A percentile compares a stretch with the other conserved stretches of the same genome.
These are phyloP conservation scores for Potamarius usumacintae DNA, from an alignment of 2,113 vertebrate species.

Conservation along the genomic window DNA sequence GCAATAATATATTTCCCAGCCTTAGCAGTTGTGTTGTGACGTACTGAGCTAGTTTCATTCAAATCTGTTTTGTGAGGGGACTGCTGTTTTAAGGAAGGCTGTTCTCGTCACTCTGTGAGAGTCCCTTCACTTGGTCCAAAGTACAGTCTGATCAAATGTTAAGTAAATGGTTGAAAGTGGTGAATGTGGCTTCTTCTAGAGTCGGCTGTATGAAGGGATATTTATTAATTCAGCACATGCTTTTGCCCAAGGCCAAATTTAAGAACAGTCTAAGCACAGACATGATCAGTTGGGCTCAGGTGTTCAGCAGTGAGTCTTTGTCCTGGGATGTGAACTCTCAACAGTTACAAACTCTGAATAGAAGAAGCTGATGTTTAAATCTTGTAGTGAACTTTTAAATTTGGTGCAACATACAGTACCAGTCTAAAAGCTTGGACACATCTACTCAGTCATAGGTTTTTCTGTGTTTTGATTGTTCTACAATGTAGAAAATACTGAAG, in stretches of 20 bases:
- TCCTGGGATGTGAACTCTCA: background rate
- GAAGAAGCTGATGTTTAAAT: background rate
- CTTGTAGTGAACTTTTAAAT: background rate
- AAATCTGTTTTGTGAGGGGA: background rate
- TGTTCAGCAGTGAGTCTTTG: background rate
- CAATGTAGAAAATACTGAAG: too few relatives aligned
- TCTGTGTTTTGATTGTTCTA: too few relatives aligned
- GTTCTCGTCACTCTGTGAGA: background rate
- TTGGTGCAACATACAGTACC: background rate
- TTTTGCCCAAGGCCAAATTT: background rate
- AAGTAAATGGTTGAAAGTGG: conserved; percentile 24
- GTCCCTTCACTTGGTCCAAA: conserved; percentile 22
- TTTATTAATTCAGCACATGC: background rate
- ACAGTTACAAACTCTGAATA: background rate
- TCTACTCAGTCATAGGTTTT: too few relatives aligned
- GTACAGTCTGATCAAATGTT: conserved; percentile 26
- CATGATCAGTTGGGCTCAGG: background rate
- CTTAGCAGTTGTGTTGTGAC: background rate
- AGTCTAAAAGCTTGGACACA: too few relatives aligned
- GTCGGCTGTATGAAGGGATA: background rate
- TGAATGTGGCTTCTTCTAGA: background rate
- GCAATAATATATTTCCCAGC: background rate
- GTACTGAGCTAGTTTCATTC: background rate
- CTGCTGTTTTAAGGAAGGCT: background rate
- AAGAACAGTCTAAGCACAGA: background rate